A percentile compares a stretch with the other conserved stretches of the same genome.
Evolutionary conservation across 37 sponge, comb jelly and placozoan species (phyloP).

Genomic region (Crambe crambe): DNA sequence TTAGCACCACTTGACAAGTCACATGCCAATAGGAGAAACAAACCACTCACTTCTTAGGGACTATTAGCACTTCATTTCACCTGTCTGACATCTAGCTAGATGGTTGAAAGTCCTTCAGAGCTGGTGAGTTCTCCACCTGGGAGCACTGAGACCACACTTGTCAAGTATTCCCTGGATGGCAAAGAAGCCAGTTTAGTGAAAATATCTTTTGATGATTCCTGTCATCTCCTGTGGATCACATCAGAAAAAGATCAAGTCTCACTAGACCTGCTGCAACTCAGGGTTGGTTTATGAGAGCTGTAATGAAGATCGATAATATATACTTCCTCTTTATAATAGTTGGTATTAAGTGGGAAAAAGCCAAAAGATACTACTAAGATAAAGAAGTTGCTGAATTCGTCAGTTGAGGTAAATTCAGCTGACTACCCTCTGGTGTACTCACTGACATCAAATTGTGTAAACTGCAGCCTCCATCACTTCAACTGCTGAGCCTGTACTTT

Average conservation of each 20-base stretch:
- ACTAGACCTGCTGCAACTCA: not conserved
- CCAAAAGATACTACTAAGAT: constrained; percentile 39
- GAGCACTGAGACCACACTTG: not conserved
- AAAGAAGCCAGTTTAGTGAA: not conserved
- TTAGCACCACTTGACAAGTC: no score
- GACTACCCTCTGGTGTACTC: not conserved
- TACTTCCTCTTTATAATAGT: constrained; percentile 22
- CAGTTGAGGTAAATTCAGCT: constrained; percentile 5
- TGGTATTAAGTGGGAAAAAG: constrained; percentile 33
- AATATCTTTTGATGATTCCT: not conserved
- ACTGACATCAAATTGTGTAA: no score
- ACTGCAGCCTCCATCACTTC: constrained; percentile 10
- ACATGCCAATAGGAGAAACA: no score
- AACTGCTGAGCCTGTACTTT: constrained; percentile 40
- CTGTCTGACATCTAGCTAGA: not conserved
- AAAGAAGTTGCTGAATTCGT: constrained; percentile 9
- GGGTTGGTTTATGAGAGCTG: not conserved
- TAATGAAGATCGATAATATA: not conserved
- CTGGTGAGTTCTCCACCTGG: not conserved
- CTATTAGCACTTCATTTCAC: not conserved
- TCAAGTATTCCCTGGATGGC: not conserved
- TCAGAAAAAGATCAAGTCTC: not conserved
- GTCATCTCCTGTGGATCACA: not conserved
- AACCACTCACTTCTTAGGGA: not conserved
- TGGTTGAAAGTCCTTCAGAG: not conserved